A percentile compares a stretch with the other conserved stretches of the same genome.
Evolutionary conservation across 2,797 vertebrate species (phyloP).

Genomic region (Linurgus olivaceus): DNA sequence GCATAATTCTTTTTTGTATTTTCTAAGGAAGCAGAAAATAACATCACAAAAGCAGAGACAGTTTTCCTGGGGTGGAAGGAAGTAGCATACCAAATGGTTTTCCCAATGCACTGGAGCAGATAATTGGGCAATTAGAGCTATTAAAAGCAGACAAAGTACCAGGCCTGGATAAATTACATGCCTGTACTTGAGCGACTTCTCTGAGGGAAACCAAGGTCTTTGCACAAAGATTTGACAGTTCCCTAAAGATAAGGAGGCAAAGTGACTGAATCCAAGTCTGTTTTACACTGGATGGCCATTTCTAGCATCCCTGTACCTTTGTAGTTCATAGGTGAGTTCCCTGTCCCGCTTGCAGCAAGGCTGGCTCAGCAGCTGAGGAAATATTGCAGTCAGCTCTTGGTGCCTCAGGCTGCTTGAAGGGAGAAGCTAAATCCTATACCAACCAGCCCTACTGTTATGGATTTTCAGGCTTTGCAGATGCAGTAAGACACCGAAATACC

Average conservation of each 20-base stretch:
- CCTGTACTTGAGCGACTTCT: background rate
- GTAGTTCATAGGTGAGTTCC: background rate
- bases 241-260: background rate
- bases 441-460: background rate
- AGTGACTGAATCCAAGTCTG: background rate
- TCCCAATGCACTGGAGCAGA: constrained; percentile 12
- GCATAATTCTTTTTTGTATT: background rate
- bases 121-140: constrained; percentile 25
- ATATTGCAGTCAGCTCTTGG: background rate
- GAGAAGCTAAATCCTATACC: background rate
- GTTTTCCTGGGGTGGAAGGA: background rate
- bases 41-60: background rate
- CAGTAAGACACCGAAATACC: background rate
- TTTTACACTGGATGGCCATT: background rate
- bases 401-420: background rate
- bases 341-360: accelerated
- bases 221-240: background rate
- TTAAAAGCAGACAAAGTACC: background rate
- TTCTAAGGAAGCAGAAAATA: constrained; percentile 2
- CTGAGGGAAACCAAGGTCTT: background rate
- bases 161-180: background rate
- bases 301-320: background rate
- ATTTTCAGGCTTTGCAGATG: background rate
- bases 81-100: background rate
- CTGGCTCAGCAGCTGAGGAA: background rate